Conservation (phyloP, 2,113 vertebrate genomes). For the Thymallus thymallus region DNA sequence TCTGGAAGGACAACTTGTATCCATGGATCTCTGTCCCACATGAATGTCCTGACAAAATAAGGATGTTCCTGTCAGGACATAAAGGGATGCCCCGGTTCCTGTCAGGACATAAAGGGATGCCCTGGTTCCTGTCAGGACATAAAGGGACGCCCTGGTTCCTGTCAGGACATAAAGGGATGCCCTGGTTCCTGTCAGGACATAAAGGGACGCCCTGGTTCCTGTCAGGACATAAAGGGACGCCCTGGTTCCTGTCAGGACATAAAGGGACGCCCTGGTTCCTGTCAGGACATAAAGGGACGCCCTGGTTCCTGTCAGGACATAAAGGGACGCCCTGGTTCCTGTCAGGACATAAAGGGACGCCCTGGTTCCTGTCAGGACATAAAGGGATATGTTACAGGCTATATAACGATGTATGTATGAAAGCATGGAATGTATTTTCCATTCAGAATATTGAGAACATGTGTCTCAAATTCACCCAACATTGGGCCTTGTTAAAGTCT, state of each 20-base stretch:
- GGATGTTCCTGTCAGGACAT: neutral
- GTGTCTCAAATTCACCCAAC: conserved; percentile 50
- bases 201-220: neutral
- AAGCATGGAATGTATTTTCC: conserved; percentile 34
- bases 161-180: too few species aligned
- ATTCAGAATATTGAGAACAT: conserved; percentile 35
- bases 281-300: too few species aligned
- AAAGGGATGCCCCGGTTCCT: neutral
- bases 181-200: too few species aligned
- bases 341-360: neutral
- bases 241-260: too few species aligned
- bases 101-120: neutral
- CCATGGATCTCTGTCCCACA: neutral
- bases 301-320: too few species aligned
- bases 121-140: too few species aligned
- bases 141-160: neutral
- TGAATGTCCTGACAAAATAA: neutral
- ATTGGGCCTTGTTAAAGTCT: conserved; percentile 32
- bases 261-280: too few species aligned
- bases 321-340: neutral
- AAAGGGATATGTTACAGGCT: conserved; percentile 25
- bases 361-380: neutral
- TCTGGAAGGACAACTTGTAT: neutral
- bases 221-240: too few species aligned
- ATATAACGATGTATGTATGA: conserved; percentile 21